Percentiles rank a stretch among this genome's conserved stretches.
Evolutionary conservation across 2,113 vertebrate genomes (phyloP).

Genomic region (Perognathus longimembris): DNA sequence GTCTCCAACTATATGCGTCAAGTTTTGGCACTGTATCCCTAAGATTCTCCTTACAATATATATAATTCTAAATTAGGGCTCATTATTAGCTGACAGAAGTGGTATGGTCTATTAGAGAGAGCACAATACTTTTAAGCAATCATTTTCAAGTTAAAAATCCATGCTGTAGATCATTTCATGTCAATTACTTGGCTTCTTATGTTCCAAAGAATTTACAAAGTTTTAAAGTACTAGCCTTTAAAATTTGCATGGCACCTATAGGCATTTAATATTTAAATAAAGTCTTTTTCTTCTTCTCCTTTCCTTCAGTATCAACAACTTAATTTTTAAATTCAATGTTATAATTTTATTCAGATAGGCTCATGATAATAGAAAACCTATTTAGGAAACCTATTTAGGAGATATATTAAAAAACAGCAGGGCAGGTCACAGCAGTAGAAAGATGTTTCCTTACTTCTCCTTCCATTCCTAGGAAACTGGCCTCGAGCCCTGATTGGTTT

Average conservation of each 20-base stretch:
- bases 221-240: background rate
- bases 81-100: no score
- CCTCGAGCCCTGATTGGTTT: background rate
- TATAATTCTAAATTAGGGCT: no score
- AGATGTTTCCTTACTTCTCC: background rate
- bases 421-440: background rate
- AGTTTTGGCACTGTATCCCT: background rate
- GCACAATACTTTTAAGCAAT: constrained; percentile 6
- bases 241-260: background rate
- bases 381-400: background rate
- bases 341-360: background rate
- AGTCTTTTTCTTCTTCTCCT: background rate
- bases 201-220: background rate
- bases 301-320: background rate
- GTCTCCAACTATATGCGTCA: background rate
- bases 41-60: no score
- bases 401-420: background rate
- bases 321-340: background rate
- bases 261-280: background rate
- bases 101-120: no score
- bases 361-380: background rate
- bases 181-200: background rate
- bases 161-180: background rate
- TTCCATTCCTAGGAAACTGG: background rate
- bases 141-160: background rate